phyloP scores from a whole-genome alignment of 1,140 invertebrate species.

The Zaprionus ghesquierei region DNA sequence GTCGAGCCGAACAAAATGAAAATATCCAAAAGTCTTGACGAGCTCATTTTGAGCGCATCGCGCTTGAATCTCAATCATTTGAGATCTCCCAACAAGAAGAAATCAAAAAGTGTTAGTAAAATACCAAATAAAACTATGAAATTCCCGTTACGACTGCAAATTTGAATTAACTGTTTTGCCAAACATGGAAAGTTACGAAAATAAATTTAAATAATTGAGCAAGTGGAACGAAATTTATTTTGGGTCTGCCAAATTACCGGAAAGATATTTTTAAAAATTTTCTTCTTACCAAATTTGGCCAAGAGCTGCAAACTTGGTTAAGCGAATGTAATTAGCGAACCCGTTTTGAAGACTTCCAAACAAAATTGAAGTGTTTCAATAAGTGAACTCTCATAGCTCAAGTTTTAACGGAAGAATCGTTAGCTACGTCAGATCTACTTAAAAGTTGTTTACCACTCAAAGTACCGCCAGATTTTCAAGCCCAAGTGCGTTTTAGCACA shows the following conservation, averaged over 20 bases:
- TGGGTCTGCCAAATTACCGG: neutral
- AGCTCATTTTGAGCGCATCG: slow-evolving; percentile 76
- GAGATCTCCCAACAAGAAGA: slow-evolving; percentile 74
- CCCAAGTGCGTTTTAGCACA: slow-evolving; percentile 34
- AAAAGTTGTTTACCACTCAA: slow-evolving; percentile 5
- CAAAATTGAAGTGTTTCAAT: neutral
- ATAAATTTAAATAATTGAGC: neutral
- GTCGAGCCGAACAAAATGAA: slow-evolving; percentile 66
- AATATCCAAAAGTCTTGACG: slow-evolving; percentile 80
- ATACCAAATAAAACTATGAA: neutral
- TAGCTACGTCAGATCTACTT: neutral
- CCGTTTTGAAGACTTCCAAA: neutral
- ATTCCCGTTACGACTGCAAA: no score
- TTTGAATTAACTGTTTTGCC: neutral
- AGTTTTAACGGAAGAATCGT: neutral
- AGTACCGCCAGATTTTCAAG: neutral
- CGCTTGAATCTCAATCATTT: slow-evolving; percentile 76
- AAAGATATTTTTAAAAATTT: neutral
- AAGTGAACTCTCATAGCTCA: neutral
- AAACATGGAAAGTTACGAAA: neutral
- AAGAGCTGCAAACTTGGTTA: neutral
- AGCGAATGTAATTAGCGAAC: neutral
- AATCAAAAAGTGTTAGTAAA: slow-evolving; percentile 79
- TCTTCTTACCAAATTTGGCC: neutral
- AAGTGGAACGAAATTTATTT: neutral